A percentile compares a stretch with the other conserved stretches of the same genome.
These are phyloP conservation scores for Potamarius usumacintae DNA, from an alignment of 2,113 vertebrate genomes.

Conservation along the genomic window DNA sequence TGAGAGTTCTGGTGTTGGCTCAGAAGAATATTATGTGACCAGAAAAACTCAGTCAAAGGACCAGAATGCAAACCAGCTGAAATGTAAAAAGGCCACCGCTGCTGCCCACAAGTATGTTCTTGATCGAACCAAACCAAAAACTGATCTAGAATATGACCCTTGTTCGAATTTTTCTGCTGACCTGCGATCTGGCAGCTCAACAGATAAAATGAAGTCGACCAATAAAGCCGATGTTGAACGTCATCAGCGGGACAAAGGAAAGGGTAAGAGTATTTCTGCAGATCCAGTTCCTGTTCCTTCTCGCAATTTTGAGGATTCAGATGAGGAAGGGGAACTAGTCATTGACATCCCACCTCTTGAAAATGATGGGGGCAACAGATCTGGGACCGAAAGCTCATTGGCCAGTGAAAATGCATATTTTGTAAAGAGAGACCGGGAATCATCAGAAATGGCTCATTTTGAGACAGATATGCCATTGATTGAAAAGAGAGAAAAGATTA, in stretches of 20 bases:
- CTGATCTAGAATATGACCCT: constrained; percentile 75
- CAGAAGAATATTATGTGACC: constrained; percentile 10
- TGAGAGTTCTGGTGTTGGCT: constrained; percentile 11
- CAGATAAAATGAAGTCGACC: constrained; percentile 41
- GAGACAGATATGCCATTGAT: background rate
- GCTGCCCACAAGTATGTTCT: constrained; percentile 67
- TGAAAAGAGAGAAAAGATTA: constrained; percentile 5
- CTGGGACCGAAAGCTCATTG: background rate
- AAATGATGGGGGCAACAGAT: constrained; percentile 46
- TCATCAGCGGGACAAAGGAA: constrained; percentile 41
- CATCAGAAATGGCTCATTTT: background rate
- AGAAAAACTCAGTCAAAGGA: constrained; percentile 42
- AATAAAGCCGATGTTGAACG: constrained; percentile 55
- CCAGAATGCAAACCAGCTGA: constrained; percentile 33
- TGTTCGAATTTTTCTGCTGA: constrained; percentile 75
- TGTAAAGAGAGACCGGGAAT: background rate
- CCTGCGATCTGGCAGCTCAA: constrained; percentile 58
- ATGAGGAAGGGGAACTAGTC: constrained; percentile 68
- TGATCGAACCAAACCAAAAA: constrained; percentile 68
- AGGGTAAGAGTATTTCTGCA: background rate
- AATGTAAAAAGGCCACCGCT: constrained; percentile 12
- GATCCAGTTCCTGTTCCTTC: background rate
- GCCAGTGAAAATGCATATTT: background rate
- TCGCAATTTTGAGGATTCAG: constrained; percentile 62
- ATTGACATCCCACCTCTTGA: constrained; percentile 67